phyloP scores from a whole-genome alignment of 2,888 invertebrate genomes.

The Blastobasis adustella region DNA sequence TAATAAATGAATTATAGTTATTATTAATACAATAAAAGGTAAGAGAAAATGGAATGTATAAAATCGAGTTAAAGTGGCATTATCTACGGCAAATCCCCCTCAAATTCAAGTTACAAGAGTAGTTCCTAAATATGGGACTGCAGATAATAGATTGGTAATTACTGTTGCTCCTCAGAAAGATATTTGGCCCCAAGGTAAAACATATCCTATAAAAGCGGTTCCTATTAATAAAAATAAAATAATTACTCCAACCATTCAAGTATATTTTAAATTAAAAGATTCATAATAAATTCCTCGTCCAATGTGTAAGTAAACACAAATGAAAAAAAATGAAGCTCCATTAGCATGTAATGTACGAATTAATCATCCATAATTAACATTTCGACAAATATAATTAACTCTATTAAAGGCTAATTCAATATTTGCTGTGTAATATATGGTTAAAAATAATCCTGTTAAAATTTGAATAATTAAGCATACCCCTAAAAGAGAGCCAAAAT shows the following conservation, averaged over 20 bases:
- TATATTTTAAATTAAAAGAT: slow-evolving; percentile 65
- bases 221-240: slow-evolving; percentile 81
- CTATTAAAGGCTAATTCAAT: no score
- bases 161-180: slow-evolving; percentile 87
- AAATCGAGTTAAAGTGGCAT: slow-evolving; percentile 84
- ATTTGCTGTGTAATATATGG: no score
- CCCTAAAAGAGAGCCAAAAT: slow-evolving; percentile 80
- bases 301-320: no score
- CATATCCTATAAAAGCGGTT: slow-evolving; percentile 86
- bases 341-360: no score
- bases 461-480: slow-evolving; percentile 78
- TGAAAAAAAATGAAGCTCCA: no score
- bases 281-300: slow-evolving; percentile 76
- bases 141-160: slow-evolving; percentile 84
- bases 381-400: no score
- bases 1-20: no score
- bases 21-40: no score
- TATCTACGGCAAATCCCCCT: slow-evolving; percentile 84
- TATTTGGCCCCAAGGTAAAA: slow-evolving; percentile 87
- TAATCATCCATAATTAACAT: no score
- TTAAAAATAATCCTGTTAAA: no score
- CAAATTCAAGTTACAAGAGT: slow-evolving; percentile 81
- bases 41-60: no score
- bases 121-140: slow-evolving; percentile 80
- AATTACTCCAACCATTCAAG: slow-evolving; percentile 79